Evolutionary conservation across 2,113 vertebrate species (phyloP), one percentile per base, ranked within the genome.

Genomic region (Megatriorchis doriae): DNA sequence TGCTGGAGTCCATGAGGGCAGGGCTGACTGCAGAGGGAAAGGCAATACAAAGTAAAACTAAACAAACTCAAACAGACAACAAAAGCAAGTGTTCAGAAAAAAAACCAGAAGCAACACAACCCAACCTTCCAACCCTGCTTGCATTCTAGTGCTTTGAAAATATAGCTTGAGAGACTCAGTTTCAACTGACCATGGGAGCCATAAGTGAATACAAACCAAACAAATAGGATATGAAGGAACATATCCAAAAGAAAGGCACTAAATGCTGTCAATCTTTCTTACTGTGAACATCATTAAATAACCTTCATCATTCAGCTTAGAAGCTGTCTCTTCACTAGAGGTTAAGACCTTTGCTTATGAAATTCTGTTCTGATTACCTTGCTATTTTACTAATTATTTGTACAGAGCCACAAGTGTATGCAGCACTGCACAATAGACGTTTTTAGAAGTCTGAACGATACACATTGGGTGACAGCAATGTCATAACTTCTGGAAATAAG

Each of bases 31-130:
- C 90, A 97, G 97, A 98, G 77, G 97, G 93, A 98, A 98, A 98
- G 94, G 97, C 96, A 98, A 98, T 6, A 94, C 97, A 97, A 98
- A 97, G 94, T 97, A 98, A 98, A 98, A 98, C 98, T 97, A 97
- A 98, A 96, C 94, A 97, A 97, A 94, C 95, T 70, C 88, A 67
- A 73, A 82, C 27, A 74, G 86, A 52, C 61, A 89, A 86, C 26
- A 87, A 86, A 94, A 97, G 52, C 61, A 90, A 43, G 12, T 11
- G n/a, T 75, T 95, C 55, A 94, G 75, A 94, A 91, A 88, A 91
- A 67, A 81, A 45, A 13, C 4, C 6, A 94, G 78, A 67, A 96
- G 73, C 7, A 90, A 55, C 77, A 91, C 29, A 92, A 86, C 68
- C 40, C 78, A 92, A 83, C 72, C 16, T 95, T 94, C 61, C 79